Evolutionary conservation across 1,140 invertebrate species (phyloP), one percentile per base, ranked within the genome.

Genomic region (Goniozus legneri): DNA sequence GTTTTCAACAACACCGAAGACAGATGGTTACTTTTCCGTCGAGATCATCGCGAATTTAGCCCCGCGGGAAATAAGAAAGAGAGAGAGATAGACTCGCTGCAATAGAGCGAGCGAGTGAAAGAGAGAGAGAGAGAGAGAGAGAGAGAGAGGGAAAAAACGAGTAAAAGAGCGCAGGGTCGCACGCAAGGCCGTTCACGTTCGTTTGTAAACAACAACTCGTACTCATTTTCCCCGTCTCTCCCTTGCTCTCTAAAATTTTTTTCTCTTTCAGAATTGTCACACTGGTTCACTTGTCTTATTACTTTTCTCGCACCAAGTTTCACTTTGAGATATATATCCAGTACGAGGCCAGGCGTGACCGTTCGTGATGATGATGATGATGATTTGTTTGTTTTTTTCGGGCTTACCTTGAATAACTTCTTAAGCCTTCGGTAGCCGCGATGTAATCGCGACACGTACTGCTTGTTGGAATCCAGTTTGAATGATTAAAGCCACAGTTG

Each of bases 381-480:
- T n/a, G n/a, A n/a, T n/a, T n/a, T n/a, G n/a, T n/a, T n/a, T n/a
- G n/a, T n/a, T n/a, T n/a, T n/a, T n/a, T n/a, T n/a, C n/a, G n/a
- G n/a, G n/a, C 70, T 76, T 76, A 76, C 73, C 73, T 76, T 76
- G 64, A 75, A 75, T 52, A 76, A 60, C 60, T 73, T 72, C 57
- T 76, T 76, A 70, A 76, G 67, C 60, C 71, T 69, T 60, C 66
- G 64, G 61, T 76, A 76, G 70, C 72, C 72, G 70, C 73, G 72
- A 73, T 74, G 70, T 58, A 76, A 71, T 73, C 73, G 73, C 72
- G 73, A 76, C 71, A 75, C 60, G 64, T 69, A 76, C 58, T 75
- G 72, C 67, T 76, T 73, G 64, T 74, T 76, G 72, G 73, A 73
- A 75, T 76, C 73, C 73, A 76, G 73, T 68, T 76, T 76, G 72